Evolutionary conservation across 2,888 invertebrate species (phyloP).

Genomic region (Iphiclides podalirius): DNA sequence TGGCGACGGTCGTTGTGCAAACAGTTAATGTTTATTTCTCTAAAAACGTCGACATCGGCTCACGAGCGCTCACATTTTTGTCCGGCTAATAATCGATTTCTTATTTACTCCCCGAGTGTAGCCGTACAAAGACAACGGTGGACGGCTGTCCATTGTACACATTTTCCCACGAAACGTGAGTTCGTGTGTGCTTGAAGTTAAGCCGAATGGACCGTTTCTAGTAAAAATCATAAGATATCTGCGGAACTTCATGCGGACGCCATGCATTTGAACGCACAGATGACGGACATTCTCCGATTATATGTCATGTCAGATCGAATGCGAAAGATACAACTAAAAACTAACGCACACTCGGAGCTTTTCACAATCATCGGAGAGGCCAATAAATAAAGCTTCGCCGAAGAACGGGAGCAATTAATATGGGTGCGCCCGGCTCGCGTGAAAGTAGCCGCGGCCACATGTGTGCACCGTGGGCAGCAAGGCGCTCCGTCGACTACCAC

Average conservation of each 20-base stretch:
- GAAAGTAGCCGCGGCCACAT: conserved; percentile 71
- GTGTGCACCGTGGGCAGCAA: conserved; percentile 45
- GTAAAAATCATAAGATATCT: conserved; percentile 48
- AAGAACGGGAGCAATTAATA: conserved; percentile 80
- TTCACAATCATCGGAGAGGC: conserved; percentile 73
- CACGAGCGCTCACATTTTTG: conserved; percentile 71
- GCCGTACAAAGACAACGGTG: conserved; percentile 58
- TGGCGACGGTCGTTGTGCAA: conserved; percentile 74
- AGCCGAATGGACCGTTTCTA: conserved; percentile 30
- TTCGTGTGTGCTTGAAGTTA: conserved; percentile 19
- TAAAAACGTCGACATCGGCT: conserved; percentile 71
- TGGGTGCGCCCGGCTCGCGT: conserved; percentile 73
- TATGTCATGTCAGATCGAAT: conserved; percentile 73
- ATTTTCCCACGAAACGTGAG: conserved; percentile 59
- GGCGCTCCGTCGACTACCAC: conserved; percentile 28
- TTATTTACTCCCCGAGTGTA: conserved; percentile 66
- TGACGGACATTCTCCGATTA: conserved; percentile 38
- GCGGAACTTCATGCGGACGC: conserved; percentile 27
- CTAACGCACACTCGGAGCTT: conserved; percentile 75
- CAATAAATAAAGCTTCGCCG: conserved; percentile 77
- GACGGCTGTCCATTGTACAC: conserved; percentile 47
- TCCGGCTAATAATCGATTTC: conserved; percentile 74
- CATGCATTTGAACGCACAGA: conserved; percentile 6
- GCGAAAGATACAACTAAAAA: conserved; percentile 69
- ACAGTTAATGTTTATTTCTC: conserved; percentile 77